phyloP scores from a whole-genome alignment of 2,113 vertebrate species.

The Pteruthius melanotis region DNA sequence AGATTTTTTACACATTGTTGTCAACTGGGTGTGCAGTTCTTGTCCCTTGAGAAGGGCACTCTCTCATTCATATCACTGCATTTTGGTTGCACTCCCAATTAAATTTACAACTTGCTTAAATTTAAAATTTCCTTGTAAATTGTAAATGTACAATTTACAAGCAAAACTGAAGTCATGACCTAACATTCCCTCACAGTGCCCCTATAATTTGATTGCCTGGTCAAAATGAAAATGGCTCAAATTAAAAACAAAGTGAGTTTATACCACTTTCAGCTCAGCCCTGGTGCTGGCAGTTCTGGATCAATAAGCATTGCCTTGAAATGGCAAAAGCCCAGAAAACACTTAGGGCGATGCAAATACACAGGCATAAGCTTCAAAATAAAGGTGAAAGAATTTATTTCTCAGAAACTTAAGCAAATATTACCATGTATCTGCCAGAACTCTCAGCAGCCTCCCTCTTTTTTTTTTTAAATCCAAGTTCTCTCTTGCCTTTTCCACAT shows the following conservation, averaged over 20 bases:
- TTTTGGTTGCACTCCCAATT: not conserved
- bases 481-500: not conserved
- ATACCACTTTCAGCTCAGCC: not conserved
- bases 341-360: not conserved
- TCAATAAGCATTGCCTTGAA: not conserved
- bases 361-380: not conserved
- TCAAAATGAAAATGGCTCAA: not conserved
- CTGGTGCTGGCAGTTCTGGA: not conserved
- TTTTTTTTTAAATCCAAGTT: not conserved
- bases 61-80: not conserved
- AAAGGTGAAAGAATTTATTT: not conserved
- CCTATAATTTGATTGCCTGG: not conserved
- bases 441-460: not conserved
- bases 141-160: too few species aligned
- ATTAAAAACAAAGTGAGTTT: not conserved
- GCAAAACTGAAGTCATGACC: not conserved
- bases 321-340: not conserved
- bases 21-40: not conserved
- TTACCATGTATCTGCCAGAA: not conserved
- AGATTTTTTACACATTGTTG: not conserved
- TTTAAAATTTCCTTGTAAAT: too few species aligned
- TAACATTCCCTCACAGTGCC: not conserved
- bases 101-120: not conserved
- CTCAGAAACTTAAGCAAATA: not conserved
- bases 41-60: not conserved